Conservation (phyloP, 2,888 invertebrate genomes). For the Drosophila paracracens region DNA sequence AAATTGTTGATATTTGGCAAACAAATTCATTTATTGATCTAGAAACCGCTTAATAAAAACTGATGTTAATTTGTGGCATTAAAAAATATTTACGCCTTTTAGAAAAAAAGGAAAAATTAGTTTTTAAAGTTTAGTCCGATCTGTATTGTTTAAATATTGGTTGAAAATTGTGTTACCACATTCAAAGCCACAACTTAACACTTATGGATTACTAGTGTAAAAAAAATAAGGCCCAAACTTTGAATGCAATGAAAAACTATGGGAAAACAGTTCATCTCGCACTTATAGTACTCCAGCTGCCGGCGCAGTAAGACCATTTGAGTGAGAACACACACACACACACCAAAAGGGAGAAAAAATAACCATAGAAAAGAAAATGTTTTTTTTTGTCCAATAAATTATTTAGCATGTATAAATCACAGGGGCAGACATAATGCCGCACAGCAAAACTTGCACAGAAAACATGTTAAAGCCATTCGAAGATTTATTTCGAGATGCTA, state of each 20-base stretch:
- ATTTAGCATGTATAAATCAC: constrained; percentile 74
- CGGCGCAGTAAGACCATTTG: constrained; percentile 46
- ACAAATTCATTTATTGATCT: not conserved
- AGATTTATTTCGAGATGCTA: constrained; percentile 73
- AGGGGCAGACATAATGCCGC: constrained; percentile 40
- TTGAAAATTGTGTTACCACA: not conserved
- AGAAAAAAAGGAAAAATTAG: not conserved
- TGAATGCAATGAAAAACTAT: constrained; percentile 10
- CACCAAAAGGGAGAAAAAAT: constrained; percentile 7
- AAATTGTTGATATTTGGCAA: not conserved
- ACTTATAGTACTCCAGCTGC: constrained; percentile 39
- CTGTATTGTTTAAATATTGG: not conserved
- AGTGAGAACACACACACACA: constrained; percentile 1
- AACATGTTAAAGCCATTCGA: constrained; percentile 74
- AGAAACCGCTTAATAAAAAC: not conserved
- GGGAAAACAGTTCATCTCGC: constrained; percentile 17
- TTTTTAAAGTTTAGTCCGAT: not conserved
- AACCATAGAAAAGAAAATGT: constrained; percentile 24
- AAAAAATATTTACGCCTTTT: not conserved
- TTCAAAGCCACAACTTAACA: not conserved
- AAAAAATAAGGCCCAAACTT: not conserved
- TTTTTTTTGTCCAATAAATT: constrained; percentile 59
- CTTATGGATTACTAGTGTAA: not conserved
- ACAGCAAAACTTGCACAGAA: constrained; percentile 58
- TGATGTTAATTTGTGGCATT: not conserved